phyloP scores from a whole-genome alignment of 2,888 invertebrate species.

The Euzetes globulus region DNA sequence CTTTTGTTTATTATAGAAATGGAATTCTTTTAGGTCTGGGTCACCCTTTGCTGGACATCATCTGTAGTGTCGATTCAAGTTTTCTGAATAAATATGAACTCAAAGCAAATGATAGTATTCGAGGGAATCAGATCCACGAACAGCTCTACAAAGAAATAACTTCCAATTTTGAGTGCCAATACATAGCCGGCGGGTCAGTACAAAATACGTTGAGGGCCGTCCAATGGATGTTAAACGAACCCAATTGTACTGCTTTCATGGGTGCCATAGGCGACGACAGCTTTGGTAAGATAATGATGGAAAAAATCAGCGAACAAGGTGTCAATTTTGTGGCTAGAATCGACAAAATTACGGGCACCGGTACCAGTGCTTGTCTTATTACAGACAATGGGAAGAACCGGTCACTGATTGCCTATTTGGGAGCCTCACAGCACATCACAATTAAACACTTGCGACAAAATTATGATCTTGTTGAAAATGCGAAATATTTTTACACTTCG shows the following conservation, averaged over 20 bases:
- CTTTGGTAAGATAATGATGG: conserved; percentile 71
- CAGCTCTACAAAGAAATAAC: conserved; percentile 64
- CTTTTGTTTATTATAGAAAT: background rate
- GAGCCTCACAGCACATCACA: conserved; percentile 67
- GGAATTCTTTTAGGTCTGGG: conserved; percentile 72
- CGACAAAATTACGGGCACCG: conserved; percentile 68
- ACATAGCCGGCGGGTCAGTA: conserved; percentile 89
- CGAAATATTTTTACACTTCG: conserved; percentile 78
- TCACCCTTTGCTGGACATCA: conserved; percentile 92
- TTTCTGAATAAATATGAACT: conserved; percentile 62
- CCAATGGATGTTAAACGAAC: conserved; percentile 29
- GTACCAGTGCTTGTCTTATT: conserved; percentile 90
- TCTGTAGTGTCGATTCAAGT: conserved; percentile 65
- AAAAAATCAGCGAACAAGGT: conserved; percentile 67
- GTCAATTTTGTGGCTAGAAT: conserved; percentile 82
- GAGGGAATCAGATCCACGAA: conserved; percentile 85
- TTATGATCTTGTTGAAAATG: conserved; percentile 63
- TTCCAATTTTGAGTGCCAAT: conserved; percentile 68
- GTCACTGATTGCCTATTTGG: conserved; percentile 89
- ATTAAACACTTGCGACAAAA: conserved; percentile 70
- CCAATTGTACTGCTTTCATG: conserved; percentile 60
- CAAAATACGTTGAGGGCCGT: conserved; percentile 71
- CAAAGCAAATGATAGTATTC: conserved; percentile 82
- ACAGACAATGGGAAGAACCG: conserved; percentile 52
- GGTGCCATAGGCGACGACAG: conserved; percentile 90